Base-by-base conservation (phyloP, 1,140 invertebrate species). In the Drosophila truncata region DNA sequence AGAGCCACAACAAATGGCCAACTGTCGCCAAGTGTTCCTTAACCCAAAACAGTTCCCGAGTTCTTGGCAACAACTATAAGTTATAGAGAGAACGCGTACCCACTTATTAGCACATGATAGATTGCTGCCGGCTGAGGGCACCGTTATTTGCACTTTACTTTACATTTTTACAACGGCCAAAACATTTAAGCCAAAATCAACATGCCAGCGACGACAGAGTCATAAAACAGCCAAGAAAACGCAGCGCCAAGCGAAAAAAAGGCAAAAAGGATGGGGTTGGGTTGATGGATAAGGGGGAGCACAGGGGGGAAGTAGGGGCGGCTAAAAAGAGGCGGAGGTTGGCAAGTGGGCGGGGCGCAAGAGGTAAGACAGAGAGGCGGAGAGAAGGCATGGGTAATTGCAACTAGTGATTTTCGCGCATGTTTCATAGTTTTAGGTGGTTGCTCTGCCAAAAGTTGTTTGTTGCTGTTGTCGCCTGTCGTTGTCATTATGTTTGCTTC, bases 121-220 rank as follows among this genome's bases (percentile, higher is more conserved):
- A 87, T 87, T 83, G 80, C 77, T 61, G 77, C 55, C 57, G 49
- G 80, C 66, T 67, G 84, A 83, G 84, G 80, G 84, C 83, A 78
- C 79, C 84, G 80, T 78, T 87, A 87, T 83, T 87, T 88, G 84
- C 83, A 84, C 84, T 80, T 84, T 88, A 87, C 61, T 87, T 87
- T 78, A 71, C 84, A 86, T 88, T 83, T 86, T 73, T 77, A 88
- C 80, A 83, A 88, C 83, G 60, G 71, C 84, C 80, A 84, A 88
- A 87, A 87, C 84, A 87, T 87, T 88, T 80, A 88, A 84, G 84
- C 80, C 84, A 83, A 88, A 87, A 87, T 87, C 86, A 88, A 88
- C 80, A 87, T 79, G 72, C 62, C 52, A 65, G 47, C 52, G 46
- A 76, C 71, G 61, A 77, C 69, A 72, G 70, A 72, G 66, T 60